Base-by-base conservation (phyloP, 2,113 vertebrate genomes). In the Puma concolor region DNA sequence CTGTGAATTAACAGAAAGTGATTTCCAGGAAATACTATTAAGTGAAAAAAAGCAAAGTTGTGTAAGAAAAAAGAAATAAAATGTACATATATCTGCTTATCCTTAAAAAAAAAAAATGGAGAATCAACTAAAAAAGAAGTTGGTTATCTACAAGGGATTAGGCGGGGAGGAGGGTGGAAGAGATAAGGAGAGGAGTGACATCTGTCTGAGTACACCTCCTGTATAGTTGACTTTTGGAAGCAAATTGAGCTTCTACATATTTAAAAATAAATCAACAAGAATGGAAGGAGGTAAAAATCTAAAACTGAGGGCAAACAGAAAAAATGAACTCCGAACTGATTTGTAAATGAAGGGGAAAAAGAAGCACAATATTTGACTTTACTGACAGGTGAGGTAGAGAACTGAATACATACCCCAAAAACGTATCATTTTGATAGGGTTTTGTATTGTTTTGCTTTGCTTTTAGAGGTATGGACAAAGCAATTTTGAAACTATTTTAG, bases 401-500 rank as follows among this genome's bases (percentile, higher is more conserved):
- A 83, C 29, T 64, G 31, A 91, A 91, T 64, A 69, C 6, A 27
- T 36, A 63, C 15, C 74, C 84, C 76, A 4, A 94, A 87, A 16
- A 38, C 9, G 17, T 8, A 79, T 69, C 29, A 41, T 64, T 63
- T 41, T 23, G 44, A 41, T 2, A 63, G 27, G 57, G 50, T 52
- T 54, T 72, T n/a, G 27, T 31, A 77, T 48, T 52, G 17, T 52
- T 79, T 23, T 21, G 44, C 76, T 79, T 52, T 48, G 12, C 38
- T 76, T 87, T n/a, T 23, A 81, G 48, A 41, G 19, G 38, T 27
- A 77, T 54, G 1, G 8, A 12, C 57, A 84, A 91, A 91, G 71
- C 17, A 94, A 96, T 38, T 91, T 38, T 82, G 60, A 90, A 90
- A 83, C 10, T 91, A 83, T 38, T 93, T 86, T 25, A 86, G 36